A percentile compares a stretch with the other conserved stretches of the same genome.
phyloP scores from a whole-genome alignment of 1,140 invertebrate genomes.

The Zeugodacus cucurbitae region DNA sequence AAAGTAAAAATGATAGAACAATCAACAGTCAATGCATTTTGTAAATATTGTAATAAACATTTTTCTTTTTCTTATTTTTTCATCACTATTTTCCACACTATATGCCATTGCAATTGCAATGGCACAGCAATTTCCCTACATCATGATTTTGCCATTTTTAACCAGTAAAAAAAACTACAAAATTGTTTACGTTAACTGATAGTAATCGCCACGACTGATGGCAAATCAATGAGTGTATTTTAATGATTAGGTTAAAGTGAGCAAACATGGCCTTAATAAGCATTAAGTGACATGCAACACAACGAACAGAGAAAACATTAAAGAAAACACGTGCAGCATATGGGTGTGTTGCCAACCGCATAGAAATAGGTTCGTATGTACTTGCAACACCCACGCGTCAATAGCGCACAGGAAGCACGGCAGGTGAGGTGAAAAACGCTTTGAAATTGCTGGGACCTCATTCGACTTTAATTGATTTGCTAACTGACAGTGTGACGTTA shows the following conservation, averaged over 20 bases:
- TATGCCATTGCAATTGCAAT: background rate
- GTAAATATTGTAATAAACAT: no score
- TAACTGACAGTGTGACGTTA: constrained; percentile 3
- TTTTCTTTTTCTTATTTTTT: background rate
- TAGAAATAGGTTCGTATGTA: background rate
- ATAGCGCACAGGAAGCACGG: background rate
- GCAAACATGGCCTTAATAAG: constrained; percentile 38
- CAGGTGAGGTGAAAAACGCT: constrained; percentile 10
- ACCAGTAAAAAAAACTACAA: background rate
- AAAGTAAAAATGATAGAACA: no score
- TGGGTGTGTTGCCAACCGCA: background rate
- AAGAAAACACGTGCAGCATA: background rate
- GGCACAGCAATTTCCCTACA: background rate
- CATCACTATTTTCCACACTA: background rate
- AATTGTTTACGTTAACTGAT: background rate
- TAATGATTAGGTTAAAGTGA: constrained; percentile 22
- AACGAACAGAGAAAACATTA: background rate
- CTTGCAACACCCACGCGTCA: background rate
- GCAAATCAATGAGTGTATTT: constrained; percentile 10
- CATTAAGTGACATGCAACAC: constrained; percentile 20
- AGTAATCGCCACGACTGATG: background rate
- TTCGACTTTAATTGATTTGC: background rate
- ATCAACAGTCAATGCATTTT: no score
- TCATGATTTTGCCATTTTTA: background rate
- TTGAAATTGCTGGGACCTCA: background rate